These are phyloP conservation scores for Chrysodeixis includens DNA, from an alignment of 2,888 invertebrate genomes.

Conservation along the genomic window DNA sequence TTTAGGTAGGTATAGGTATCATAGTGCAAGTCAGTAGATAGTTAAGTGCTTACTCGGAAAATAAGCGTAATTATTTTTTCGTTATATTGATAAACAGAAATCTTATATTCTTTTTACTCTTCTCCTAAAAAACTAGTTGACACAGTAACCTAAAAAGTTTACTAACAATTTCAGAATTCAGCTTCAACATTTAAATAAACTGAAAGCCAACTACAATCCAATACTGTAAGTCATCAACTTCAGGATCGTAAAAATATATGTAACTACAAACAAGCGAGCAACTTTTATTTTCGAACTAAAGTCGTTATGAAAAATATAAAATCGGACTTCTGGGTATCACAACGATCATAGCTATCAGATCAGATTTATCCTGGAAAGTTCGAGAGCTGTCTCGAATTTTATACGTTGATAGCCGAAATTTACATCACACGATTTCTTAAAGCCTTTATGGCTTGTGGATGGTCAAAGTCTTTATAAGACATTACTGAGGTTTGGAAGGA, in stretches of 20 bases:
- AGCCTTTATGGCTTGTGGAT: constrained; percentile 57
- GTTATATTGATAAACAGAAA: too few species aligned
- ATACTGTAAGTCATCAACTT: background rate
- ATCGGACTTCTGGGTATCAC: constrained; percentile 23
- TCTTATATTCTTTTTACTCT: too few species aligned
- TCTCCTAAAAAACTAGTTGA: too few species aligned
- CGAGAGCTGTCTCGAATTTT: constrained; percentile 59
- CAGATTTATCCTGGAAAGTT: constrained; percentile 47
- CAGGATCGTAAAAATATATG: constrained; percentile 19
- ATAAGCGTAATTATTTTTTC: too few species aligned
- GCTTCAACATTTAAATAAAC: background rate
- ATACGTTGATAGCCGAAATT: constrained; percentile 64
- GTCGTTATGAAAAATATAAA: constrained; percentile 51
- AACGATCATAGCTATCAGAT: constrained; percentile 30
- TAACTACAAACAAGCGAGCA: constrained; percentile 32
- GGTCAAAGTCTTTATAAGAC: constrained; percentile 23
- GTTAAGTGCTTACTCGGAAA: too few species aligned
- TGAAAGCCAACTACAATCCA: constrained; percentile 4
- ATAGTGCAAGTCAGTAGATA: too few species aligned
- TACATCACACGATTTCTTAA: constrained; percentile 69
- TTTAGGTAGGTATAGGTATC: too few species aligned
- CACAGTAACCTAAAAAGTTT: too few species aligned
- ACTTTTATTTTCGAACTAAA: constrained; percentile 44
- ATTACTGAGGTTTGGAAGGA: constrained; percentile 25
- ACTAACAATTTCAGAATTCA: too few species aligned